Base-by-base conservation (phyloP, 2,797 vertebrate species). In the Numenius phaeopus region DNA sequence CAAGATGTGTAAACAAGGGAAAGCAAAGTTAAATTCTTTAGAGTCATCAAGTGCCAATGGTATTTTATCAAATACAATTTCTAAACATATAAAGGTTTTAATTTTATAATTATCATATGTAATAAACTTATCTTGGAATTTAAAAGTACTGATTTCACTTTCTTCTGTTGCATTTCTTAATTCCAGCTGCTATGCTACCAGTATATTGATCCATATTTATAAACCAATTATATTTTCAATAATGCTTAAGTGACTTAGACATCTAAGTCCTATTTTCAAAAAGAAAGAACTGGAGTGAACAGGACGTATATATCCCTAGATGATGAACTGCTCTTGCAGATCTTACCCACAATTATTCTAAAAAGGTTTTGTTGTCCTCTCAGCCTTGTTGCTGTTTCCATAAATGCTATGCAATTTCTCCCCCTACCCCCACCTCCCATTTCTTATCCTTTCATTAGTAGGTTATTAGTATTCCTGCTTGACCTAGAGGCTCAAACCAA, bases 371-470 rank as follows among this genome's bases (percentile, higher is more conserved):
- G 7, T n/a, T 80, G 37, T 65, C 32, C 27, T 46, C 29, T 83
- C 24, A 72, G 32, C 29, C 49, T 70, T 72, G 34, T n/a, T 87
- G 29, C 39, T 72, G 18, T 83, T 89, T 66, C 27, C 24, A 75
- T 65, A 92, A 88, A 62, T 12, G 9, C 39, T n/a, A 27, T 13
- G 16, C 22, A 46, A 50, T 27, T 40, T 7, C 49, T 57, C 37
- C 10, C 0, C 18, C 64, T 2, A 1, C 32, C 8, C 1, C 11
- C 61, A 49, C 47, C 23, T 49, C 14, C 2, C 1, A 9, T 54
- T 79, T 85, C 44, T 55, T 67, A 37, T 29, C 8, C 58, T 81
- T 64, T 77, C 24, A 67, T 70, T 40, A 73, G 39, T n/a, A 91
- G 52, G 32, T 7, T 69, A 44, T 67, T 50, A 76, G 32, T 79